Percentiles rank a stretch among this genome's conserved stretches.
Conservation (phyloP, 2,113 vertebrate genomes). For the Silurus meridionalis region DNA sequence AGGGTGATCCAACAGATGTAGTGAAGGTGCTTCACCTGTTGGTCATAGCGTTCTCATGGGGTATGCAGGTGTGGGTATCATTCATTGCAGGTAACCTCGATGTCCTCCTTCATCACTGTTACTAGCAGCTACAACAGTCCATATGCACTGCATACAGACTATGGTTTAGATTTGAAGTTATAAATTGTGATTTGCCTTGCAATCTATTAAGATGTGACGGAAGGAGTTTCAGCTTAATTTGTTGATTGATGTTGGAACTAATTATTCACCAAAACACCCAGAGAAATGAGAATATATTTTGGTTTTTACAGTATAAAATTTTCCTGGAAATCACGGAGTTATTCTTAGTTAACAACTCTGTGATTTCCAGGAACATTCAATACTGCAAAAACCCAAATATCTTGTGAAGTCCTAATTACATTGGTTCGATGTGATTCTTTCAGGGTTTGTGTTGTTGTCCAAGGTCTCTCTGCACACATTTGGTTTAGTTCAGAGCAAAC, state of each 20-base stretch:
- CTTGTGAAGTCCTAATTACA: not conserved
- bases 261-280: not conserved
- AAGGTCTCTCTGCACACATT: conserved; percentile 80
- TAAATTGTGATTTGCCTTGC: not conserved
- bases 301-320: not conserved
- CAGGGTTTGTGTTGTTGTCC: conserved; percentile 79
- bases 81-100: conserved; percentile 79
- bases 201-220: not conserved
- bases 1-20: conserved; percentile 73
- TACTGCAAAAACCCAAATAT: not conserved
- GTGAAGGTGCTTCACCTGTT: conserved; percentile 80
- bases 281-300: not conserved
- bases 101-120: not conserved
- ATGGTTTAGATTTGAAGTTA: not conserved
- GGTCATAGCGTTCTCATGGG: conserved; percentile 82
- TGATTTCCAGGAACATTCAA: not conserved
- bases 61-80: conserved; percentile 87
- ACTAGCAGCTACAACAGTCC: not conserved
- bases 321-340: no score
- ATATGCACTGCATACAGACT: not conserved
- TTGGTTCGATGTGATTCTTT: not conserved
- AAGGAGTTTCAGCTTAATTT: not conserved
- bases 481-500: conserved; percentile 83
- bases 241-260: not conserved
- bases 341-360: not conserved